Evolutionary conservation across 1,140 invertebrate genomes (phyloP), one percentile per base, ranked within the genome.

Genomic region (Choristoneura fumiferana): DNA sequence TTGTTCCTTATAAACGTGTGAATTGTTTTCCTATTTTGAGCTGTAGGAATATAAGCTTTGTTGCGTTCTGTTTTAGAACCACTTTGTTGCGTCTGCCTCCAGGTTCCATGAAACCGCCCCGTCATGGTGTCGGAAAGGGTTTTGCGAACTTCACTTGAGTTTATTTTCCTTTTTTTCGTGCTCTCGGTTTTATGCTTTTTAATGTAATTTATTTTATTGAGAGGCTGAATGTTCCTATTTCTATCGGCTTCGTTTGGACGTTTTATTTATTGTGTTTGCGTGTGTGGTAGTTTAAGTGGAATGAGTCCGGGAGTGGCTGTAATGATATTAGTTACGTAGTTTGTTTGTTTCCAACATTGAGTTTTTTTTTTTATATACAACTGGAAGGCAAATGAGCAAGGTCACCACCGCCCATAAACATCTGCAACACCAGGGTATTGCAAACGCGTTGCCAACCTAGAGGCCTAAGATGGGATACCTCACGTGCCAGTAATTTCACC

Each of bases 1-100:
- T 63, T 63, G 57, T 15, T 56, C 17, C 29, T 17, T 14, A 54
- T 12, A 58, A 40, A 45, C 39, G 39, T 63, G 61, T 63, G 61
- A 63, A 58, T 33, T 63, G 56, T 57, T 55, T 63, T 17, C 39
- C 40, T 12, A 52, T 14, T 12, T 4, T 0, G 8, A 4, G 9
- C 9, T 18, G 56, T 14, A 34, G 40, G 35, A 56, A 12, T 49
- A 29, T 55, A 49, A 13, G 38, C 18, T 29, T 45, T 40, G 13
- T 40, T 14, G 12, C 35, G 10, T 22, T 33, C 2, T 10, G 10
- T 14, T 52, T 53, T 22, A 2, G 12, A 18, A n/a, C n/a, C n/a
- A n/a, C n/a, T n/a, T n/a, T n/a, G n/a, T n/a, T n/a, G n/a, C n/a
- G n/a, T 15, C 40, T 2, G 39, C 6, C 22, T 2, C 2, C 5